phyloP scores from a whole-genome alignment of 2,113 vertebrate species.

The Leucopternis melanops region DNA sequence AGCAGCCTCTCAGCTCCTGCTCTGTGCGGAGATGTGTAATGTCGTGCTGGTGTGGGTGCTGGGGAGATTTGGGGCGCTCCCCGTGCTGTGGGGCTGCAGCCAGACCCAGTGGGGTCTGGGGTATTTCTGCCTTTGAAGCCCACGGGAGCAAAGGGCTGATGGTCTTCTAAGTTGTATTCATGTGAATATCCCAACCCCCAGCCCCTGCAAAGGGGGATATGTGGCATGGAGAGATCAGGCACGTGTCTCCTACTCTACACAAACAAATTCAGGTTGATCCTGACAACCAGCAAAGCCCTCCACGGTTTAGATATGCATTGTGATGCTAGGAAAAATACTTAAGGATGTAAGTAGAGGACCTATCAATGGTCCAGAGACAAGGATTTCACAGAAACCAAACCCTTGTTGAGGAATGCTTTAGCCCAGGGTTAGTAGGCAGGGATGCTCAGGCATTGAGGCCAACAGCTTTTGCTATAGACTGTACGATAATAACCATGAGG shows the following conservation, averaged over 20 bases:
- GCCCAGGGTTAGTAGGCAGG: background rate
- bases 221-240: background rate
- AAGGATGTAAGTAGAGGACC: background rate
- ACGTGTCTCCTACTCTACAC: rapidly evolving
- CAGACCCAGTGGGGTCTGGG: background rate
- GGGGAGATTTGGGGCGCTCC: background rate
- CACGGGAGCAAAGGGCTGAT: background rate
- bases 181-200: background rate
- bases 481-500: rapidly evolving
- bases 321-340: background rate
- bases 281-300: background rate
- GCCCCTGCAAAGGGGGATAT: background rate
- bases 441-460: background rate
- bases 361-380: rapidly evolving
- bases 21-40: rapidly evolving
- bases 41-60: rapidly evolving
- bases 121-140: background rate
- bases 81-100: background rate
- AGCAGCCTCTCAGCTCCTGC: background rate
- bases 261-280: too few species aligned
- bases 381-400: background rate
- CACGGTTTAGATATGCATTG: background rate
- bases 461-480: background rate
- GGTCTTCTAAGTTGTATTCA: background rate
- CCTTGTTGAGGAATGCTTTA: background rate